A percentile compares a stretch with the other conserved stretches of the same genome.
These are phyloP conservation scores for Cinclus cinclus DNA, from an alignment of 2,113 vertebrate genomes.

Conservation along the genomic window DNA sequence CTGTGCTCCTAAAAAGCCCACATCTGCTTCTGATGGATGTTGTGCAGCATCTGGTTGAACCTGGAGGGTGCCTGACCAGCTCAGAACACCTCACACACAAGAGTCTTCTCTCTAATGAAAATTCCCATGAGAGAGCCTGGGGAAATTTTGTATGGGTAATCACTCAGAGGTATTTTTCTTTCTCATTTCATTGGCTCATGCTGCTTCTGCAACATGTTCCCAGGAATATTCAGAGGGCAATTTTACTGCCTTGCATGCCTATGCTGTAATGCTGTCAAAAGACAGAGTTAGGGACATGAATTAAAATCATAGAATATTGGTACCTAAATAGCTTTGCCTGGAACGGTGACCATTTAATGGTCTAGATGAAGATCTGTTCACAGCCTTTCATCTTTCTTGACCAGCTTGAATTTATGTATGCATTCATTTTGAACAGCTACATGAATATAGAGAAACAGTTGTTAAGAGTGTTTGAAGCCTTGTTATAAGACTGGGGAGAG, in stretches of 20 bases:
- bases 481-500: not conserved
- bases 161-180: not conserved
- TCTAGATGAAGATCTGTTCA: not conserved
- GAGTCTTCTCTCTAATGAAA: not conserved
- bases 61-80: fast-evolving
- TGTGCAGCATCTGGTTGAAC: not conserved
- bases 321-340: not conserved
- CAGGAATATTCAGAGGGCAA: not conserved
- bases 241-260: not conserved
- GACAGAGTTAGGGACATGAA: not conserved
- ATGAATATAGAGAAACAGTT: not conserved
- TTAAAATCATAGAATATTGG: not conserved
- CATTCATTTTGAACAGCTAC: not conserved
- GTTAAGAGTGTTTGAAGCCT: not conserved
- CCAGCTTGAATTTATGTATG: not conserved
- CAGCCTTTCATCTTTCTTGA: not conserved
- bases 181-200: not conserved
- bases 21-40: not conserved
- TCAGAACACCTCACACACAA: not conserved
- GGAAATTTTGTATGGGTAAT: not conserved
- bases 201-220: not conserved
- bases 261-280: not conserved
- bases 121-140: fast-evolving
- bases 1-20: not conserved
- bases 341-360: not conserved